Evolutionary conservation across 2,113 vertebrate species (phyloP), one percentile per base, ranked within the genome.

Genomic region (Colistium nudipinnis): DNA sequence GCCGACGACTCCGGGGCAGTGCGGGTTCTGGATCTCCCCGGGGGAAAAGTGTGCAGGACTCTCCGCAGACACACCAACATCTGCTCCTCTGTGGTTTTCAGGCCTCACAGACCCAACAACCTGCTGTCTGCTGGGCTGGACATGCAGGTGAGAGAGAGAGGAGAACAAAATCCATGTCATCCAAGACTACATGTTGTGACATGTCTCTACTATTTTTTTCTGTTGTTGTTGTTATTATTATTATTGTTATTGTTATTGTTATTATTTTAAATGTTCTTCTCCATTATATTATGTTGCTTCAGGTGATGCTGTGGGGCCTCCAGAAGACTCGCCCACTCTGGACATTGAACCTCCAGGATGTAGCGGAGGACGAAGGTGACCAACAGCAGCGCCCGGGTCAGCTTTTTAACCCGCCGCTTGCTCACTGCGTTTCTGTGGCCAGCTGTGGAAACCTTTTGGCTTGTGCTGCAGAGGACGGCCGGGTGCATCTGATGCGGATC

Each of bases 241-340:
- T n/a, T n/a, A n/a, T n/a, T n/a, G n/a, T n/a, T n/a, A n/a, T n/a
- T n/a, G n/a, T n/a, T n/a, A n/a, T n/a, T n/a, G n/a, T n/a, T n/a
- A n/a, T n/a, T n/a, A n/a, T n/a, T n/a, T n/a, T n/a, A n/a, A n/a
- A n/a, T n/a, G n/a, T n/a, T n/a, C n/a, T n/a, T n/a, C n/a, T n/a
- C n/a, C 43, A 12, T 41, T 7, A 43, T 43, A 41, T 17, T 49
- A 38, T 59, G 2, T 11, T 5, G 0, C 10, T 72, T 10, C 69
- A 99, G 98, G 94, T 98, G 54, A 94, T 96, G 89, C 90, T 99
- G 60, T 99, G 97, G 97, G 95, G 88, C 85, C 88, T 98, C 73
- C 95, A 97, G 88, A 99, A 98, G 86, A 92, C 94, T 35, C 94
- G 94, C 0, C 96, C 97, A 0, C 62, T 98, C 43, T 99, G 97